Conservation (phyloP, 2,113 vertebrate species). For the Agapornis roseicollis region DNA sequence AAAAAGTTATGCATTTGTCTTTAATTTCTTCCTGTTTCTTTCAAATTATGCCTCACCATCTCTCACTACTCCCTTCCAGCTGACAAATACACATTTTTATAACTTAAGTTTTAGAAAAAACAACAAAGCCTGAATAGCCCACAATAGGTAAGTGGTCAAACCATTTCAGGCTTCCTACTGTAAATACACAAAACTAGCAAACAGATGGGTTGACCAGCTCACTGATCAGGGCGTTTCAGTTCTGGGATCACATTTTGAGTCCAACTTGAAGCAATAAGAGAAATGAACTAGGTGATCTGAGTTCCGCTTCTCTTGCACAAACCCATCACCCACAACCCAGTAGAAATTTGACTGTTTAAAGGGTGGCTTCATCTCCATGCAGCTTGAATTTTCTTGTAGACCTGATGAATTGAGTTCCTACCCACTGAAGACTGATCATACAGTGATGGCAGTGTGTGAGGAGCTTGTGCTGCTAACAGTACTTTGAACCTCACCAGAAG, state of each 20-base stretch:
- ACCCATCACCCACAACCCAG: neutral
- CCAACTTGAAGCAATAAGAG: neutral
- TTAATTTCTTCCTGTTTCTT: neutral
- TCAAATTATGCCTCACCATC: neutral
- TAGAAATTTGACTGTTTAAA: neutral
- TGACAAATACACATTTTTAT: neutral
- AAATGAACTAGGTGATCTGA: neutral
- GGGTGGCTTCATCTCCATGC: neutral
- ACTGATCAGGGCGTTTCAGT: neutral
- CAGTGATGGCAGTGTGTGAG: neutral
- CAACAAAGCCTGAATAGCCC: neutral
- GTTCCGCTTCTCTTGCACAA: neutral
- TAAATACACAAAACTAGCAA: neutral
- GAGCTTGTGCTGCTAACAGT: neutral
- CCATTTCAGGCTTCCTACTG: neutral
- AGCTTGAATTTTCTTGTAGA: neutral
- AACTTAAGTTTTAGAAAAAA: neutral
- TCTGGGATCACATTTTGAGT: neutral
- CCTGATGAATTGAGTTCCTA: neutral
- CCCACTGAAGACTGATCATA: neutral
- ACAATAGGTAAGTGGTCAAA: neutral
- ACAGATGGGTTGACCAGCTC: neutral
- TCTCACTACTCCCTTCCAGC: neutral
- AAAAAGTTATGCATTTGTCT: neutral
- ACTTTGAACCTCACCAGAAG: neutral